phyloP scores from a whole-genome alignment of 2,113 vertebrate species.

The Butorides virescens region DNA sequence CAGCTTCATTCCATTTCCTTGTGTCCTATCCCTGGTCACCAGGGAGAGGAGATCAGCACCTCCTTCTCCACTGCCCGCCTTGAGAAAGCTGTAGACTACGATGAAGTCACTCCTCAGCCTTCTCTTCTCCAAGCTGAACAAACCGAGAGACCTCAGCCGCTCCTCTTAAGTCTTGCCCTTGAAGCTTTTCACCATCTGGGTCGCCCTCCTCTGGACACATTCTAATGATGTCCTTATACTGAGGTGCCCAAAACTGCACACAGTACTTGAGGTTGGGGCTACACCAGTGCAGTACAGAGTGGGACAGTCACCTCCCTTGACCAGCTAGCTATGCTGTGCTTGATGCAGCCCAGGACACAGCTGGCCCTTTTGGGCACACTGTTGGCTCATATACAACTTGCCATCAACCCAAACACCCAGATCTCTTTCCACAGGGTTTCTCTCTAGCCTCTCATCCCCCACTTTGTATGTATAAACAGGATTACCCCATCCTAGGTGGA shows the following conservation, averaged over 20 bases:
- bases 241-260: too few species aligned
- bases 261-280: too few species aligned
- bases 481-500: not conserved
- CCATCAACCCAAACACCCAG: not conserved
- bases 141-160: not conserved
- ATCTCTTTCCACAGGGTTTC: not conserved
- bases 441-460: not conserved
- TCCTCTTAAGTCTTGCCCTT: not conserved
- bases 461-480: not conserved
- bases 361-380: not conserved
- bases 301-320: too few species aligned
- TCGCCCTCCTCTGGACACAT: not conserved
- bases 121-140: not conserved
- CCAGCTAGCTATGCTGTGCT: too few species aligned
- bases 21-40: accelerated
- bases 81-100: accelerated
- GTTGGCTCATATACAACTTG: not conserved
- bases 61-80: accelerated
- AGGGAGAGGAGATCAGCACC: not conserved
- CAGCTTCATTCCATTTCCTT: not conserved
- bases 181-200: not conserved
- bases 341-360: too few species aligned
- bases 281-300: too few species aligned
- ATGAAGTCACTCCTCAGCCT: not conserved
- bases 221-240: not conserved